These are phyloP conservation scores for Caenorhabditis macrosperma DNA, from an alignment of 2,888 invertebrate species.

Conservation along the genomic window DNA sequence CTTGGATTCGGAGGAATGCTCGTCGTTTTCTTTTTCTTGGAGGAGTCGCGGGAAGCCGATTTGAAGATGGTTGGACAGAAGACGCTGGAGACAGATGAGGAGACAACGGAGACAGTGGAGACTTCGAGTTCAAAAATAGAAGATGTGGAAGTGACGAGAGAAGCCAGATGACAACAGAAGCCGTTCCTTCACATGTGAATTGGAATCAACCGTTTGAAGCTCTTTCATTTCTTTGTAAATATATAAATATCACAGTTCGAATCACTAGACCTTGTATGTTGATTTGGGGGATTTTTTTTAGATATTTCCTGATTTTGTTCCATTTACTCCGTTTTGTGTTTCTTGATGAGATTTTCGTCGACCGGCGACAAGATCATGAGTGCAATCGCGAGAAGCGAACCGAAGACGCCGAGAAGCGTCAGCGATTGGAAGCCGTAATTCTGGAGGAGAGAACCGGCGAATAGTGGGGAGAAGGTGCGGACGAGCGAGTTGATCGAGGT, in stretches of 20 bases:
- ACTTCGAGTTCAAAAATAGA: background rate
- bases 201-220: no score
- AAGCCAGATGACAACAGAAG: background rate
- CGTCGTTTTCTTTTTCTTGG: constrained; percentile 35
- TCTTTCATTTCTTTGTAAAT: no score
- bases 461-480: constrained; percentile 68
- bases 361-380: constrained; percentile 50
- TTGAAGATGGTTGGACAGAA: constrained; percentile 51
- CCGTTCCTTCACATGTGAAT: background rate
- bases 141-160: background rate
- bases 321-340: constrained; percentile 46
- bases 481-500: constrained; percentile 70
- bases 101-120: background rate
- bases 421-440: constrained; percentile 64
- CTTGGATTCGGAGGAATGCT: constrained; percentile 35
- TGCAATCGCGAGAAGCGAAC: constrained; percentile 18
- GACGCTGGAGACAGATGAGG: constrained; percentile 1
- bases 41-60: constrained; percentile 51
- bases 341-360: constrained; percentile 53
- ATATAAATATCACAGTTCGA: constrained; percentile 41
- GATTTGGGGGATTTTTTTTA: background rate
- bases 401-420: constrained; percentile 59
- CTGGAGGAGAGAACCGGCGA: constrained; percentile 66
- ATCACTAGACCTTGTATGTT: constrained; percentile 10
- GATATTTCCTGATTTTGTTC: background rate